Base-by-base conservation (phyloP, 2,113 vertebrate species). In the Bufo gargarizans region DNA sequence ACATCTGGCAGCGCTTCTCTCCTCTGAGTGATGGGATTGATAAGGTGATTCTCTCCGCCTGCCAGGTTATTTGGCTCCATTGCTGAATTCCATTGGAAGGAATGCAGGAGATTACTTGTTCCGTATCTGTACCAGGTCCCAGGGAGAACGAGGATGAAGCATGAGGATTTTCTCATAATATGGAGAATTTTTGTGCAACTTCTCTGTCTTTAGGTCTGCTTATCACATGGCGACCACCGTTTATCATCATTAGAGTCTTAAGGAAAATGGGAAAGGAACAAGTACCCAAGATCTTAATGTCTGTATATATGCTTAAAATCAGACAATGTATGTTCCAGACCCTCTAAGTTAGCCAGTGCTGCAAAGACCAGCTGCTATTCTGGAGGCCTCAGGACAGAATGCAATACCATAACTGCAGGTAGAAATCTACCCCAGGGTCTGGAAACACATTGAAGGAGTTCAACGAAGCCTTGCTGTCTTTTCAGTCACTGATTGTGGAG, bases 71-170 rank as follows among this genome's bases (percentile, higher is more conserved):
- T 86, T 86, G 76, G 59, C 85, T 67, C n/a, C 2, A 4, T n/a
- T 19, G 13, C 77, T 33, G 76, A 55, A 86, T 86, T 86, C 76
- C 76, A 80, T 43, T 45, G 61, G 50, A 80, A 74, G 61, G 61
- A 86, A 86, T 79, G 61, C 33, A 43, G 58, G 22, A 79, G 56
- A 86, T 86, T 80, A 86, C 58, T 77, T 49, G 74, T 61, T 77
- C 43, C 53, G 14, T 61, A 61, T 78, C 74, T 77, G 85, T 86
- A 86, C 77, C 85, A 79, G 85, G 77, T 79, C 76, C 85, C 76
- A 67, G 14, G 49, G 53, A 45, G 61, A 65, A 77, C 45, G 20
- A 78, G 58, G 72, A 86, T 49, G 72, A 58, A 77, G 72, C 58
- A 77, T 4, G 10, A 69, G 22, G 69, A 72, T 72, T 72, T 45